Evolutionary conservation across 2,797 vertebrate genomes (phyloP).

Genomic region (Pitangus sulphuratus): DNA sequence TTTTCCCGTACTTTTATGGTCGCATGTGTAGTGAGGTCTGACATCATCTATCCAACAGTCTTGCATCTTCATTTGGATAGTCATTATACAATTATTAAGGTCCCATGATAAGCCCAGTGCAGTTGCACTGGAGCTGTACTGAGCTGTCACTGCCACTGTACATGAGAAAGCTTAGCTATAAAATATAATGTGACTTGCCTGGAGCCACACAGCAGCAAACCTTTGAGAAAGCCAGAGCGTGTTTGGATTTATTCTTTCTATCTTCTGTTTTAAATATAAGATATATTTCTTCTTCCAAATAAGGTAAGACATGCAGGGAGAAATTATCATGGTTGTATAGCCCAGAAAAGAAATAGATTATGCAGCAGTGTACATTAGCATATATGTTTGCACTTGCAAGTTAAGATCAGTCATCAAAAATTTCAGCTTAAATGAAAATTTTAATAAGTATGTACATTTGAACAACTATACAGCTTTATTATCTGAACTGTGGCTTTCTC

Average conservation of each 20-base stretch:
- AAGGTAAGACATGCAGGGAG: neutral
- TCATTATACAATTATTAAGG: neutral
- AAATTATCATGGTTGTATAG: neutral
- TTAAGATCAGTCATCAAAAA: slow-evolving; percentile 49
- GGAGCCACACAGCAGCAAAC: neutral
- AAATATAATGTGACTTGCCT: neutral
- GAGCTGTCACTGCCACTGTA: neutral
- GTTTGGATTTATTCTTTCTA: slow-evolving; percentile 21
- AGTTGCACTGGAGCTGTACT: neutral
- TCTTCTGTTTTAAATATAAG: slow-evolving; percentile 30
- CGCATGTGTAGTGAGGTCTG: neutral
- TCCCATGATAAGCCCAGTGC: neutral
- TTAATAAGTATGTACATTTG: slow-evolving; percentile 41
- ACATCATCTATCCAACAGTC: neutral
- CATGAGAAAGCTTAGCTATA: neutral
- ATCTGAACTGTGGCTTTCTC: slow-evolving; percentile 6
- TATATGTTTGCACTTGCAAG: slow-evolving; percentile 21
- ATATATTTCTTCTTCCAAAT: slow-evolving; percentile 1
- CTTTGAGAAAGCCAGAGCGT: neutral
- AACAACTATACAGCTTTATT: slow-evolving; percentile 51
- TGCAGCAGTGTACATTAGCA: neutral
- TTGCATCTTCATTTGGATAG: neutral
- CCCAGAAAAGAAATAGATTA: neutral
- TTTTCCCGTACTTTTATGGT: neutral
- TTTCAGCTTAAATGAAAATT: slow-evolving; percentile 48